Evolutionary conservation across 2,113 vertebrate species (phyloP).

Genomic region (Thomomys bottae): DNA sequence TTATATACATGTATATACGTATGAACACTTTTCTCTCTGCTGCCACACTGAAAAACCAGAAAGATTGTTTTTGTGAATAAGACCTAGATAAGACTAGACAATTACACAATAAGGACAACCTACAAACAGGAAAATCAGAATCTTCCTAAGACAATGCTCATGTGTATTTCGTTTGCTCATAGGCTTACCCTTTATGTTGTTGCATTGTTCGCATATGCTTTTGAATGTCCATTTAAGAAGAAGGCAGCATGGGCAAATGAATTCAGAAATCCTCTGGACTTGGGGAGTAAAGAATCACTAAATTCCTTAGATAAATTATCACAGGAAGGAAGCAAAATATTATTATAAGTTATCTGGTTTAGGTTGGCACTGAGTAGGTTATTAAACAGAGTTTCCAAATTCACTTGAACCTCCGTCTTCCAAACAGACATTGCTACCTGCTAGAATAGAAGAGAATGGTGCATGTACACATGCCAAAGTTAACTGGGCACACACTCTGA

Average conservation of each 20-base stretch:
- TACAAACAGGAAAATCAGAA: neutral
- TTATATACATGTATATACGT: neutral
- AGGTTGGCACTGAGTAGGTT: fast-evolving
- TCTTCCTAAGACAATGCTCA: neutral
- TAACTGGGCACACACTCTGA: neutral
- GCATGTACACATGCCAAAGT: neutral
- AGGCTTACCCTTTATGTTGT: neutral
- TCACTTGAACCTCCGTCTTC: neutral
- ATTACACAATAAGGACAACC: neutral
- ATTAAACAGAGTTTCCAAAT: neutral
- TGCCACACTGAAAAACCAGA: neutral
- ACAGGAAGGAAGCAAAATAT: neutral
- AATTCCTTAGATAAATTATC: neutral
- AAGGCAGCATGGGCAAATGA: neutral
- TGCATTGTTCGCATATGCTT: neutral
- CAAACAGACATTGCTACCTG: neutral
- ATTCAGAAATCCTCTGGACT: neutral
- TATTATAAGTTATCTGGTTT: neutral
- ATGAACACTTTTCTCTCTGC: neutral
- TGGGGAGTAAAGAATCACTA: neutral
- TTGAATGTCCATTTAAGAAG: neutral
- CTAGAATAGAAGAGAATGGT: neutral
- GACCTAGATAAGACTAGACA: neutral
- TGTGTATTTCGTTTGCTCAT: neutral
- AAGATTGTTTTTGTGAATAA: neutral